Evolutionary conservation across 2,113 vertebrate species (phyloP), one percentile per base, ranked within the genome.

Genomic region (Ia io): DNA sequence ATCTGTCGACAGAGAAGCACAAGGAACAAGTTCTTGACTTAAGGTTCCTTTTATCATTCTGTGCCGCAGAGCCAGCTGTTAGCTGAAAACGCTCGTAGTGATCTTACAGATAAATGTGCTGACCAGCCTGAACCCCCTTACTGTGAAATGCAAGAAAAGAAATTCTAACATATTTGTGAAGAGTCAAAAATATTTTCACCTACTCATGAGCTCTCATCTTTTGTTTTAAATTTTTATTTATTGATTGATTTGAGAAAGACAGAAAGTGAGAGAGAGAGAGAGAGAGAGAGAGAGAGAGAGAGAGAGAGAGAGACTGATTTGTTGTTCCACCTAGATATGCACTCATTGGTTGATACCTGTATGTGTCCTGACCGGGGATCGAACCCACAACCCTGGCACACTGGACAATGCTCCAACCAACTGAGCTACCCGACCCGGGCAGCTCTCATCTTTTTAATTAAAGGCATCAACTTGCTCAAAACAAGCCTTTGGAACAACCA

Each of bases 381-480:
- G 7, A 67, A 67, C 63, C 32, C 63, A n/a, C 32, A 67, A n/a
- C 32, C 14, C 63, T 65, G 63, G 63, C 14, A 32, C 6, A 65
- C 63, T 32, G 63, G 63, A 65, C 63, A 65, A 65, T 32, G 32
- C 63, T 67, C 30, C 63, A 32, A n/a, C 63, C 32, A 17, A n/a
- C 63, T 32, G 13, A n/a, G 63, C 32, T 67, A 67, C 16, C 32
- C 0, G 6, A 32, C 63, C 14, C 1, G 6, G 63, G 63, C 32
- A 90, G 65, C 28, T 63, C 77, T 92, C 20, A 35, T 78, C 67
- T 90, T 83, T 96, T 95, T 92, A 80, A 96, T 95, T 25, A 95
- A 95, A 92, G 67, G 80, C 20, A 61, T 61, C 47, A 28, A 93
- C 78, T 83, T 82, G 87, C 78, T 95, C 59, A 53, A 88, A 77